Percentiles rank a stretch among this genome's conserved stretches.
Conservation (phyloP, 2,888 invertebrate species). For the Parnassius mnemosyne region DNA sequence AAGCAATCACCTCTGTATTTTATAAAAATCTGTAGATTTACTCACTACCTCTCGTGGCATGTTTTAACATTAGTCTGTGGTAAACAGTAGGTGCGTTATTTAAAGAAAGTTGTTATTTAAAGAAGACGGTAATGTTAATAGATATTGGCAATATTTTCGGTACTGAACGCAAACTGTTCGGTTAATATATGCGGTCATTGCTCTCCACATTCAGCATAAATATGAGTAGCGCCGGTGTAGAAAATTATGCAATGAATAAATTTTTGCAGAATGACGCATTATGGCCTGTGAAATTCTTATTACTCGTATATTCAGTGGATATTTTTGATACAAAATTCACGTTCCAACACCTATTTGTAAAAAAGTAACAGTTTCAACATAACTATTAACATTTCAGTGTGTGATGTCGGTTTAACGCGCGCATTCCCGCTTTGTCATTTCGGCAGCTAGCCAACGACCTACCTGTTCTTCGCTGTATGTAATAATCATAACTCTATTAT, state of each 20-base stretch:
- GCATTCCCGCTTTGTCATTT: constrained; percentile 52
- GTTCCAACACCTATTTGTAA: constrained; percentile 17
- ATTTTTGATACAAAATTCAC: constrained; percentile 5
- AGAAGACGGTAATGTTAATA: not conserved
- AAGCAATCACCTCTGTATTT: no score
- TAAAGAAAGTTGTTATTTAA: not conserved
- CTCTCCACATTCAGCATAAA: not conserved
- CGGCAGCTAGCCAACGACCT: constrained; percentile 43
- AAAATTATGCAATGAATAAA: no score
- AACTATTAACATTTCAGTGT: constrained; percentile 61
- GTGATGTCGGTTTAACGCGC: constrained; percentile 45
- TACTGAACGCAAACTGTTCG: not conserved
- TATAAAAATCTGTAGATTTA: no score
- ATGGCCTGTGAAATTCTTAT: not conserved
- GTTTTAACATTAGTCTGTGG: not conserved
- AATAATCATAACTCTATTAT: constrained; percentile 12
- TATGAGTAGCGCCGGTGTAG: no score
- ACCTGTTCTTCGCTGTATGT: constrained; percentile 31
- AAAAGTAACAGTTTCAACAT: constrained; percentile 46
- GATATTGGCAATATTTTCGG: not conserved
- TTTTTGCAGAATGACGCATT: constrained; percentile 1
- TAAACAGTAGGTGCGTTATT: not conserved
- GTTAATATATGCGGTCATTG: constrained; percentile 12
- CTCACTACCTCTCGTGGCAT: not conserved
- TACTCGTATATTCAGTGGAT: constrained; percentile 18